Percentiles rank a stretch among this genome's conserved stretches.
These are phyloP conservation scores for Bostrychus sinensis DNA, from an alignment of 2,113 vertebrate species.

Conservation along the genomic window DNA sequence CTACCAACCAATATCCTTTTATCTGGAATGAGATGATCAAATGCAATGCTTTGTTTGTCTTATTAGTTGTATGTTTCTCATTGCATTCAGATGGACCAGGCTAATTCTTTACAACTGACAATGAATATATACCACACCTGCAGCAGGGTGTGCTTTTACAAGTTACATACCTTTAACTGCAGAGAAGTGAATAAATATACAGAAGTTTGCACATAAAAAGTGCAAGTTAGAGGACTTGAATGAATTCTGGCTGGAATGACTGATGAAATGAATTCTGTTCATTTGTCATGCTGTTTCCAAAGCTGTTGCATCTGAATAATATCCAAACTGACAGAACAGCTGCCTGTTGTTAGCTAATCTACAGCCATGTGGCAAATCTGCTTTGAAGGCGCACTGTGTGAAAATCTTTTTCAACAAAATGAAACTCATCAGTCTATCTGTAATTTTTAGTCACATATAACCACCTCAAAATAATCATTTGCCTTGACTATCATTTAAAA, in stretches of 20 bases:
- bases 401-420: constrained; percentile 25
- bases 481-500: background rate
- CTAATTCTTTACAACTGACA: too few species aligned
- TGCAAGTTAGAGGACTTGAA: background rate
- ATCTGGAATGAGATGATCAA: too few species aligned
- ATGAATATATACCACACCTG: too few species aligned
- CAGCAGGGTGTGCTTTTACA: too few species aligned
- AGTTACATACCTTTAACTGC: too few species aligned
- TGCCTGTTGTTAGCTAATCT: constrained; percentile 49
- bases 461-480: too few species aligned
- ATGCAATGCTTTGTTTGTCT: too few species aligned
- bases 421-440: constrained; percentile 2
- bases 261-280: constrained; percentile 40
- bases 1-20: too few species aligned
- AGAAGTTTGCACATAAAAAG: background rate
- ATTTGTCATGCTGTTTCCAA: constrained; percentile 39
- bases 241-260: constrained; percentile 1
- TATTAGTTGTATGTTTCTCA: too few species aligned
- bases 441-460: too few species aligned
- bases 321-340: constrained; percentile 51
- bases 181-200: too few species aligned
- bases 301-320: constrained; percentile 41
- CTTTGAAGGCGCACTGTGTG: constrained; percentile 40
- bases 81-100: too few species aligned
- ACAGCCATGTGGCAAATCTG: constrained; percentile 33